Conservation (phyloP, 2,797 vertebrate species). For the Anableps anableps region DNA sequence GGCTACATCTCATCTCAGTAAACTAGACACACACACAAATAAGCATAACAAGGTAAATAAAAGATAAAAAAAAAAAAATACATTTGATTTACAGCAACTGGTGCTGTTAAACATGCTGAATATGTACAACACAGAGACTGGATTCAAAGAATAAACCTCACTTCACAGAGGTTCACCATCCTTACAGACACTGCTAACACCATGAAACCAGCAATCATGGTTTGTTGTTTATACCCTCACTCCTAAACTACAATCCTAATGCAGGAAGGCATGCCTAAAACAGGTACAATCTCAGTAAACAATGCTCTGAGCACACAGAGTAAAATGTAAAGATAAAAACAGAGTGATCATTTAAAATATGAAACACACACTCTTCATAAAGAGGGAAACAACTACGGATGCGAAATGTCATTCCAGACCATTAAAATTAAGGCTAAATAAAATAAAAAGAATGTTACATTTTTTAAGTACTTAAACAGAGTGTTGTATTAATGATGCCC, state of each 20-base stretch:
- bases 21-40: slow-evolving; percentile 26
- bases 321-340: neutral
- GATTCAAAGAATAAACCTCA: neutral
- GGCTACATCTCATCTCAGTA: slow-evolving; percentile 40
- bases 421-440: neutral
- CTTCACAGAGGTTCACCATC: neutral
- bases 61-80: neutral
- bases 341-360: neutral
- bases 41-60: neutral
- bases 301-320: neutral
- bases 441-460: neutral
- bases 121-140: neutral
- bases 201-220: neutral
- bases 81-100: neutral
- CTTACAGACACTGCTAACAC: neutral
- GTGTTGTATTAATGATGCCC: too few species aligned
- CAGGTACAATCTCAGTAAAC: too few species aligned
- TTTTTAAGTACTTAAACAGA: too few species aligned
- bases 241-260: neutral
- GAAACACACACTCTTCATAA: neutral
- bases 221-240: neutral
- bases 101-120: neutral
- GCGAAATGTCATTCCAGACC: neutral
- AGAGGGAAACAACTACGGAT: neutral
- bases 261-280: neutral